A percentile compares a stretch with the other conserved stretches of the same genome.
Evolutionary conservation across 1,140 invertebrate species (phyloP).

Genomic region (Rhizoglyphus robini): DNA sequence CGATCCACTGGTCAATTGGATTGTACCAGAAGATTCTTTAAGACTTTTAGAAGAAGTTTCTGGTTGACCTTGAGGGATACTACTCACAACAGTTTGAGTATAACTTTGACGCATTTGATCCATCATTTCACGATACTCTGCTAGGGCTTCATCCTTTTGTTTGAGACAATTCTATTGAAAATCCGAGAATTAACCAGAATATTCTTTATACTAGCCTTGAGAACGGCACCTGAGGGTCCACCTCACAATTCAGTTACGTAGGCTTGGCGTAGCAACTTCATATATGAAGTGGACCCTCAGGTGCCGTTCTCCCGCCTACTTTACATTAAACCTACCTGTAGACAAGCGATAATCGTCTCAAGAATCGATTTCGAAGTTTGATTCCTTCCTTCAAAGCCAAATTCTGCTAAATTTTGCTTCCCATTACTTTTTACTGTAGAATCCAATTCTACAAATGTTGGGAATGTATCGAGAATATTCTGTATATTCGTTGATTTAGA

Average conservation of each 20-base stretch:
- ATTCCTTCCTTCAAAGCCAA: not conserved
- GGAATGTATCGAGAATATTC: not conserved
- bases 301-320: no score
- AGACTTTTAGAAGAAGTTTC: no score
- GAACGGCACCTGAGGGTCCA: no score
- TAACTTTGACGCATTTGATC: not conserved
- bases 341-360: conserved; percentile 14
- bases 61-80: not conserved
- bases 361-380: conserved; percentile 1
- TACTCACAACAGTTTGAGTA: not conserved
- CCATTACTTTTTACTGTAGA: no score
- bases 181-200: not conserved
- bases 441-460: not conserved
- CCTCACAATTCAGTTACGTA: no score
- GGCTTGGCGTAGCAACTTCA: no score
- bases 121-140: conserved; percentile 3
- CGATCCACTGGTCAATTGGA: not conserved
- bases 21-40: no score
- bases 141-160: conserved; percentile 15
- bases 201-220: not conserved
- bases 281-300: no score
- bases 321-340: no score
- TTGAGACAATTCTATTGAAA: conserved; percentile 11
- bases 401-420: no score
- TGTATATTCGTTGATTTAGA: not conserved